Evolutionary conservation across 2,113 vertebrate genomes (phyloP).

Genomic region (Bungarus multicinctus): DNA sequence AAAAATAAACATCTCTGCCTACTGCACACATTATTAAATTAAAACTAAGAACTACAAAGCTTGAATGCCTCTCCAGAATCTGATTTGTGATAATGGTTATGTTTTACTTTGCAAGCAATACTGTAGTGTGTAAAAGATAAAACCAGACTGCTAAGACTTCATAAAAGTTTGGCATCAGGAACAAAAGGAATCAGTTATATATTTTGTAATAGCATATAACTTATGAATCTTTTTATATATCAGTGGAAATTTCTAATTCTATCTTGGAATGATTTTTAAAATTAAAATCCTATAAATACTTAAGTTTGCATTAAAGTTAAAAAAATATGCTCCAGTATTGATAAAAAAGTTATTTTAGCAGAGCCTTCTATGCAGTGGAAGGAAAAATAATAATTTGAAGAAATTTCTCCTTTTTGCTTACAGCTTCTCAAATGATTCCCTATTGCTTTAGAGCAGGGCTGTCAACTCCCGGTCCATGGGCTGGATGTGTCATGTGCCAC

Average conservation of each 20-base stretch:
- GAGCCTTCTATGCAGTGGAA: not conserved
- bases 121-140: constrained; percentile 14
- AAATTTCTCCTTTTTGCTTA: not conserved
- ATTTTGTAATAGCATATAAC: not conserved
- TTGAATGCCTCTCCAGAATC: constrained; percentile 8
- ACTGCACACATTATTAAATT: constrained; percentile 50
- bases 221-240: not conserved
- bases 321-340: not conserved
- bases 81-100: constrained; percentile 37
- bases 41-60: constrained; percentile 21
- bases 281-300: not conserved
- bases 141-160: not conserved
- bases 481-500: too few species aligned
- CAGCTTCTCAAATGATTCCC: not conserved
- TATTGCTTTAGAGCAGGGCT: not conserved
- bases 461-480: not conserved
- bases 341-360: not conserved
- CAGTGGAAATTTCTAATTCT: not conserved
- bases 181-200: not conserved
- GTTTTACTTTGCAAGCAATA: constrained; percentile 21
- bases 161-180: constrained; percentile 15
- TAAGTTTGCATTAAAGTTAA: not conserved
- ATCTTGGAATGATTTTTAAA: not conserved
- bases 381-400: not conserved
- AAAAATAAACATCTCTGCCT: constrained; percentile 53